Base-by-base conservation (phyloP, 2,113 vertebrate genomes). In the Condylura cristata region DNA sequence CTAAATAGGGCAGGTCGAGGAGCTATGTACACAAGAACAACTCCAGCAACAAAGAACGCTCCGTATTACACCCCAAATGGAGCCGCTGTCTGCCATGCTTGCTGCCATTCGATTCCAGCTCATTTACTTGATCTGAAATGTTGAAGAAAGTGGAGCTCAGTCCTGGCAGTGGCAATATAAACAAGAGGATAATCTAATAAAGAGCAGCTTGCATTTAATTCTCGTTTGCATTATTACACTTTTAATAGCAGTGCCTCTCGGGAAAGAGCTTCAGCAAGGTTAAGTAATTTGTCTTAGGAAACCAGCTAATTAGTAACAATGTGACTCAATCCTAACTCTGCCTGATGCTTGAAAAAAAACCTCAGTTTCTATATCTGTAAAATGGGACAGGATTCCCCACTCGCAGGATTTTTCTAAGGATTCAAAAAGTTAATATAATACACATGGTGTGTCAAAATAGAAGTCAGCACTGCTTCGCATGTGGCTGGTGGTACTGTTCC, bases 131-230 rank as follows among this genome's bases (percentile, higher is more conserved):
- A 46, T 26, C n/a, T 79, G 48, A 61, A 76, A 26, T 72, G 10
- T 17, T 46, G 66, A 78, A 86, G 66, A 60, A 92, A 81, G 65
- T 30, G 18, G 83, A 92, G 63, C 26, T 51, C 44, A 30, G 56
- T 48, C 44, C 30, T 68, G 28, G 53, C 51, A 65, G 76, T 76
- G n/a, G 90, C 32, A 70, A 79, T 75, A n/a, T 20, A 65, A 83
- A 80, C 39, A 26, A 68, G 34, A 24, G 5, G 14, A 34, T 51
- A 82, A 68, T 18, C 7, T 58, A 68, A 24, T 58, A 53, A 75
- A 58, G 39, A 71, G 30, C 37, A 78, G 37, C 28, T 86, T 89
- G 60, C n/a, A 32, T 89, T 74, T 93, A 79, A 85, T 89, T 81
- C 44, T 60, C 39, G 11, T 37, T 92, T 93, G 14, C 18, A 70